These are phyloP conservation scores for Hylia prasina DNA, from an alignment of 2,113 vertebrate genomes.

Conservation along the genomic window DNA sequence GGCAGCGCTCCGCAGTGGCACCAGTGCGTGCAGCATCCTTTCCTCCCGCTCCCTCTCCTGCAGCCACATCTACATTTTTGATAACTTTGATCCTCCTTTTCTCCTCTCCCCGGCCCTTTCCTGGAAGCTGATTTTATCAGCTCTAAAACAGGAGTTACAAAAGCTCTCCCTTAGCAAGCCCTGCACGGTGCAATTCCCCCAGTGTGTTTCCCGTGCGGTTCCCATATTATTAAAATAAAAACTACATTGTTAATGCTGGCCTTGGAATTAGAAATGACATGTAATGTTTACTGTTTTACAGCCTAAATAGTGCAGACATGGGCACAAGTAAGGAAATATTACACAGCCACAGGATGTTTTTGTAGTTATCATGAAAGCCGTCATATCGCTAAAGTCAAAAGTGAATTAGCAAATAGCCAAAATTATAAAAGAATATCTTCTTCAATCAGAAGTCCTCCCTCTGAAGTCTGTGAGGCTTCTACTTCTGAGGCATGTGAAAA, in stretches of 20 bases:
- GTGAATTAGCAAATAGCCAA: background rate
- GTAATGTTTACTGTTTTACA: background rate
- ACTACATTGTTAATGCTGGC: background rate
- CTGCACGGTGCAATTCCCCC: background rate
- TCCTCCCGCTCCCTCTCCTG: background rate
- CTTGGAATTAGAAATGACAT: constrained; percentile 20
- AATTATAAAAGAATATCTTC: background rate
- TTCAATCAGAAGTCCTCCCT: constrained; percentile 1
- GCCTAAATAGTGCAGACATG: background rate
- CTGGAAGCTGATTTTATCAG: constrained; percentile 33
- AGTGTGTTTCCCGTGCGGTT: accelerated
- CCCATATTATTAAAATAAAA: constrained; percentile 1
- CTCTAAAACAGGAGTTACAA: background rate
- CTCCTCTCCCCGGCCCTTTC: constrained; percentile 25
- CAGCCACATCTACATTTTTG: background rate
- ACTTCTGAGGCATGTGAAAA: constrained; percentile 26
- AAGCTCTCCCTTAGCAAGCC: background rate
- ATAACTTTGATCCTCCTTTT: constrained; percentile 45
- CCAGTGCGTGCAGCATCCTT: background rate
- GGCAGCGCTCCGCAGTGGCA: background rate
- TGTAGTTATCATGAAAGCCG: background rate
- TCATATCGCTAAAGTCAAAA: background rate
- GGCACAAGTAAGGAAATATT: constrained; percentile 21
- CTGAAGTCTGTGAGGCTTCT: constrained; percentile 31
- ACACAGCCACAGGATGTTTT: constrained; percentile 33